These are phyloP conservation scores for Saimiri boliviensis DNA, from an alignment of 2,113 vertebrate genomes.

Conservation along the genomic window DNA sequence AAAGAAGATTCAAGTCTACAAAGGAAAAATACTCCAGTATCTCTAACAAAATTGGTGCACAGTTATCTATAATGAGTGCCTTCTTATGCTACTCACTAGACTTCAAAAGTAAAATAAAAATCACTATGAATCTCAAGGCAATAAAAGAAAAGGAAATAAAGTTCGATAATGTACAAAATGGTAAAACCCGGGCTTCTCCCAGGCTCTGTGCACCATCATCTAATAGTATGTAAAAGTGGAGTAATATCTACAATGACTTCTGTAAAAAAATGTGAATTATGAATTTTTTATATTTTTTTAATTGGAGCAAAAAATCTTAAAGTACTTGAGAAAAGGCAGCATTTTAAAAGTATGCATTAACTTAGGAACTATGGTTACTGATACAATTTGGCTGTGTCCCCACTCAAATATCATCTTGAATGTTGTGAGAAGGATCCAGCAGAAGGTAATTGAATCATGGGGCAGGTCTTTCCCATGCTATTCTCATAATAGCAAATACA, in stretches of 20 bases:
- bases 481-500: too few species aligned
- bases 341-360: background rate
- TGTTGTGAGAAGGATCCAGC: too few species aligned
- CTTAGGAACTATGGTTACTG: background rate
- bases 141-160: background rate
- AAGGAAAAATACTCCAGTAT: background rate
- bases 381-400: too few species aligned
- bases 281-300: background rate
- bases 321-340: background rate
- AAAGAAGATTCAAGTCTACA: background rate
- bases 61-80: background rate
- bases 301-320: background rate
- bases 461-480: too few species aligned
- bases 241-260: background rate
- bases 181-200: background rate
- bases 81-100: background rate
- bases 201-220: background rate
- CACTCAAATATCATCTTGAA: too few species aligned
- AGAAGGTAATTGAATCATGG: too few species aligned
- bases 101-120: background rate
- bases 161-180: background rate
- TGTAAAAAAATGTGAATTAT: background rate
- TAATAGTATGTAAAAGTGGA: background rate
- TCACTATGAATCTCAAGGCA: background rate
- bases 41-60: background rate